Percentiles rank a stretch among this genome's conserved stretches.
phyloP scores from a whole-genome alignment of 2,797 vertebrate species.

The Melopsittacus undulatus region DNA sequence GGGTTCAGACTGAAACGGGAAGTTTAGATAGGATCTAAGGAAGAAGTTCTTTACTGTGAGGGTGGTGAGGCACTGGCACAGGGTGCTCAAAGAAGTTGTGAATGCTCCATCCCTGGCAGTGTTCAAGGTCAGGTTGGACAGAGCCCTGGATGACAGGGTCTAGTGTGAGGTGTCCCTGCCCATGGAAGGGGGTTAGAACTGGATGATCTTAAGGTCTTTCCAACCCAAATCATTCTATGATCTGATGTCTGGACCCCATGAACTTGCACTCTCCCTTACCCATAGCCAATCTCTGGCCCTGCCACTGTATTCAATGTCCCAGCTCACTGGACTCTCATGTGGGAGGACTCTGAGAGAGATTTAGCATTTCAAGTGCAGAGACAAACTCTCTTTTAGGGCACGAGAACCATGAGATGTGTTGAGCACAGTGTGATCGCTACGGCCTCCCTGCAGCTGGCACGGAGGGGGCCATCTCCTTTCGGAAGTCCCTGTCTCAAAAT shows the following conservation, averaged over 20 bases:
- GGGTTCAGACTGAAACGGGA: neutral
- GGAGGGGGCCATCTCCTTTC: neutral
- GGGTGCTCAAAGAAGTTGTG: neutral
- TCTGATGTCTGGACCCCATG: neutral
- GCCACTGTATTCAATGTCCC: neutral
- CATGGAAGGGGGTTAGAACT: neutral
- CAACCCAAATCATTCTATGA: neutral
- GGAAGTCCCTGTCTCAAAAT: neutral
- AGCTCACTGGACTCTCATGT: rapidly evolving
- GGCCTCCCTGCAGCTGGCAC: neutral
- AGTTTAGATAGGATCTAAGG: neutral
- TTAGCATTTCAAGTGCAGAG: neutral
- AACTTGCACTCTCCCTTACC: neutral
- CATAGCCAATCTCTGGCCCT: neutral
- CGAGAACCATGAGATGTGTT: neutral
- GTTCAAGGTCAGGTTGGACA: neutral
- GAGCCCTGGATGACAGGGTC: neutral
- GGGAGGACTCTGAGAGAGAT: neutral
- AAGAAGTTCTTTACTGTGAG: neutral
- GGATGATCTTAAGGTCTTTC: neutral
- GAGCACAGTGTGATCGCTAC: neutral
- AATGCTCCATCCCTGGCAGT: neutral
- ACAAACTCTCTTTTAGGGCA: neutral
- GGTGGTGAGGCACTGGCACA: neutral
- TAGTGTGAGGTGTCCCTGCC: neutral